Evolutionary conservation across 2,888 invertebrate species (phyloP), one percentile per base, ranked within the genome.

Genomic region (Pycnomerus fuliginosus): DNA sequence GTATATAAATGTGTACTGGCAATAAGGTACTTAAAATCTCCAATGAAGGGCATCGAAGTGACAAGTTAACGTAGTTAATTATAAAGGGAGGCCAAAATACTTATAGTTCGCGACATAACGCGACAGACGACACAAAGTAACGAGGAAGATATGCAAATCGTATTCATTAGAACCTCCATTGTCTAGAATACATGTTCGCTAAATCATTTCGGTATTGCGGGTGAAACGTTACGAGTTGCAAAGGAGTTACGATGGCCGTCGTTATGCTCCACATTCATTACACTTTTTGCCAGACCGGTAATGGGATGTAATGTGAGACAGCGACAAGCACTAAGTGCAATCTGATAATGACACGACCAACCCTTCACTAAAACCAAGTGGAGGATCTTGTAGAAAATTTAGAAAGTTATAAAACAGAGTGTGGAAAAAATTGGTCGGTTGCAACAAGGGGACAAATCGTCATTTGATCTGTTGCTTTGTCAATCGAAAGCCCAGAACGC

Each of bases 91-190:
- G 24, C 16, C 31, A n/a, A 33, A 37, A 38, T 42, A 47, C 42
- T 53, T 52, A 45, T 55, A 62, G 56, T 62, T 54, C 52, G 56
- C 57, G 58, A 61, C 58, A 53, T 25, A 60, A 62, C 63, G 60
- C 61, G 61, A 61, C 58, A 60, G 58, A 52, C 51, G 55, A 58
- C 63, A 65, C 62, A 62, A 65, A 68, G 64, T 69, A 69, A 70
- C 64, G 67, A 65, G 64, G 61, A 66, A 68, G 67, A 67, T 68
- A 69, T 69, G 69, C 67, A 68, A 69, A 69, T 69, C 56, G 62
- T 59, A 58, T 65, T 65, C 67, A 67, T 68, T 66, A 65, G 60
- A 61, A 61, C 58, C 61, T 58, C 62, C 62, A 65, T 62, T 67
- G 66, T 64, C 65, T 68, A 61, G 60, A 61, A 60, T 67, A 58